Conservation (phyloP, 2,113 vertebrate genomes). For the Corynorhinus townsendii region DNA sequence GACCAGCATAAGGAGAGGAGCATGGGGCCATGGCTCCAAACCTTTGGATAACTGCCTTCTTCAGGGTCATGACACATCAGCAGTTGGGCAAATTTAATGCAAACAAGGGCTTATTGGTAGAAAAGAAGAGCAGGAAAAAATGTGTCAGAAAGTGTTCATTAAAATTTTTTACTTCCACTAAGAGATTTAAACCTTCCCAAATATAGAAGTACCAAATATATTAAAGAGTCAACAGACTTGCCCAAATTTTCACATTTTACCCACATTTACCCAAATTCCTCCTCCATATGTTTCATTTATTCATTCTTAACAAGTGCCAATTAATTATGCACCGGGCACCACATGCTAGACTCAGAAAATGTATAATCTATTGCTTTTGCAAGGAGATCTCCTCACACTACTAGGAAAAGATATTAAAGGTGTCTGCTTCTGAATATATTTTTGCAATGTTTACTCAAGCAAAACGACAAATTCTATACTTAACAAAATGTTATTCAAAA, state of each 20-base stretch:
- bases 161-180: slow-evolving; percentile 24
- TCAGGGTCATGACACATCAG: not conserved
- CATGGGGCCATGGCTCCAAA: not conserved
- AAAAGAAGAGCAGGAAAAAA: slow-evolving; percentile 14
- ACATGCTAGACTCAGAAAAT: not conserved
- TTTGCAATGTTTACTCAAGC: not conserved
- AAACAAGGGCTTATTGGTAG: not conserved
- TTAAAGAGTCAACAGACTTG: slow-evolving; percentile 8
- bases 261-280: not conserved
- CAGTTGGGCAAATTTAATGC: not conserved
- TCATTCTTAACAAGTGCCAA: not conserved
- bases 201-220: slow-evolving; percentile 11
- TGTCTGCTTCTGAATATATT: not conserved
- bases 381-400: not conserved
- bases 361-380: not conserved
- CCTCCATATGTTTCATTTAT: slow-evolving; percentile 14
- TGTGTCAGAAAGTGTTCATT: not conserved
- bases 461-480: not conserved
- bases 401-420: not conserved
- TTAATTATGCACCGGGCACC: not conserved
- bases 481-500: slow-evolving; percentile 11
- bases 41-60: not conserved
- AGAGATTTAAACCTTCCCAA: not conserved
- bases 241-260: slow-evolving; percentile 19
- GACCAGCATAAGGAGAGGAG: not conserved